A percentile compares a stretch with the other conserved stretches of the same genome.
phyloP scores from a whole-genome alignment of 2,797 vertebrate genomes.

The Tokudaia muenninki region DNA sequence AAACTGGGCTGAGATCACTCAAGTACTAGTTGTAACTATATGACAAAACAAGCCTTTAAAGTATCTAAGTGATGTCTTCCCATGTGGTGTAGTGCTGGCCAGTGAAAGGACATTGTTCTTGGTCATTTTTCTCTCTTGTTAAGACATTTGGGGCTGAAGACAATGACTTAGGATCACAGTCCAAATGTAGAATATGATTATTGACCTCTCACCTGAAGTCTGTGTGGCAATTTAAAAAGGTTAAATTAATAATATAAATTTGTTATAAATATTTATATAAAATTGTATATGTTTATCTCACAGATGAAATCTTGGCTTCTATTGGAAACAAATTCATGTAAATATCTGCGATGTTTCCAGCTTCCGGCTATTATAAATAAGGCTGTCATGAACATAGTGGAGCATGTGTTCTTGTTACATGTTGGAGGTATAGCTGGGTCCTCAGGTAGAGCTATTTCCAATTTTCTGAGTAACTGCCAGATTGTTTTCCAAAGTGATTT shows the following conservation, averaged over 20 bases:
- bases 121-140: neutral
- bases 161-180: neutral
- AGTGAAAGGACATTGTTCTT: neutral
- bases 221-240: neutral
- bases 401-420: too few species aligned
- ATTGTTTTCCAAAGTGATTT: neutral
- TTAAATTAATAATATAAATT: neutral
- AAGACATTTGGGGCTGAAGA: neutral
- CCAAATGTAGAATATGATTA: neutral
- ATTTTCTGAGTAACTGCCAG: neutral
- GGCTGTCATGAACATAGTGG: neutral
- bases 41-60: constrained; percentile 1
- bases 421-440: too few species aligned
- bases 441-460: neutral
- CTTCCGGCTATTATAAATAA: neutral
- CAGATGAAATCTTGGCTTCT: neutral
- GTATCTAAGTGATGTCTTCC: neutral
- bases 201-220: neutral
- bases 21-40: neutral
- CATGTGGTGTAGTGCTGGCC: neutral
- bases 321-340: neutral
- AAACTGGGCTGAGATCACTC: neutral
- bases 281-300: neutral
- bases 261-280: neutral
- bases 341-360: neutral